A percentile compares a stretch with the other conserved stretches of the same genome.
Evolutionary conservation across 2,888 invertebrate species (phyloP).

Genomic region (Ophion slaviceki): DNA sequence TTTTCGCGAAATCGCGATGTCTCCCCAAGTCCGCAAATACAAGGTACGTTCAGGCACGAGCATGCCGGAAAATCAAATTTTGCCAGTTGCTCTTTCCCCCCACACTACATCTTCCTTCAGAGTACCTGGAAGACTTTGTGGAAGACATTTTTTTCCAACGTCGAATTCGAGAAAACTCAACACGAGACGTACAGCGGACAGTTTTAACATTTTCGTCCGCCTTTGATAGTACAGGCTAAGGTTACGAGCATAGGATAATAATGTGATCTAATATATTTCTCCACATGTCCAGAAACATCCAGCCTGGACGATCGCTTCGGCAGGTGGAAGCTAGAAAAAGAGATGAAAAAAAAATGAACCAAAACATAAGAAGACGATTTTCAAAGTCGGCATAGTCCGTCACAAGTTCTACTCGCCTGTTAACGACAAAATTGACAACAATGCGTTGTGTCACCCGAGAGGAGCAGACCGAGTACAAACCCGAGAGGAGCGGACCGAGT

Average conservation of each 20-base stretch:
- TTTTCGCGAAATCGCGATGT: constrained; percentile 61
- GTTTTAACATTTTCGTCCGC: neutral
- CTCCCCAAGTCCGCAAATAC: neutral
- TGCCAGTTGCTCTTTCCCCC: neutral
- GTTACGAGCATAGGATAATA: neutral
- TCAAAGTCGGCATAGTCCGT: constrained; percentile 77
- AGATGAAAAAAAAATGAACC: constrained; percentile 69
- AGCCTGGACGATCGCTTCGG: constrained; percentile 63
- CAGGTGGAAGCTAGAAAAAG: constrained; percentile 74
- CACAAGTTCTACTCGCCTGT: constrained; percentile 75
- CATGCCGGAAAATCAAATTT: neutral
- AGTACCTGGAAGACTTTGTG: neutral
- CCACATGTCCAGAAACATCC: neutral
- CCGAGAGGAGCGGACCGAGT: no score
- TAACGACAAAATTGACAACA: constrained; percentile 7
- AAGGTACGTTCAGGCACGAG: constrained; percentile 46
- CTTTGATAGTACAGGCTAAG: neutral
- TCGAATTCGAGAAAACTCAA: no score
- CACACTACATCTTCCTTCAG: neutral
- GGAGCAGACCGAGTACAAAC: constrained; percentile 5
- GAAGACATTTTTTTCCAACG: no score
- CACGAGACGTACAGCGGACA: no score
- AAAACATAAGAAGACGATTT: constrained; percentile 73
- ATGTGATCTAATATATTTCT: neutral
- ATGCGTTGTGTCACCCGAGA: constrained; percentile 46